Evolutionary conservation across 2,888 invertebrate genomes (phyloP), one percentile per base, ranked within the genome.

Genomic region (Tetheella fluctuosa): DNA sequence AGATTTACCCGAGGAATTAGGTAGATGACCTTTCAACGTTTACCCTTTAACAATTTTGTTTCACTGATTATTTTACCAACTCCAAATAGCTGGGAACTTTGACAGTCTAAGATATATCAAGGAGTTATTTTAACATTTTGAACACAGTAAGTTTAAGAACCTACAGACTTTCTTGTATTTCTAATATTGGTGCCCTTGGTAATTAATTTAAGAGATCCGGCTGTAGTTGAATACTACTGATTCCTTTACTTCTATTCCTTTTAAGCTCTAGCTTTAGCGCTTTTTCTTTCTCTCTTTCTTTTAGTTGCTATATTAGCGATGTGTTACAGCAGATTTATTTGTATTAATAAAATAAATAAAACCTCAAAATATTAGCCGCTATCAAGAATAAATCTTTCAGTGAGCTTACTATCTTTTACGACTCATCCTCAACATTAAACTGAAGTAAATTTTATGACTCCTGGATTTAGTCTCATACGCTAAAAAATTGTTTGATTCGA

Each of bases 321-420:
- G 13, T 34, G 10, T 2, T 13, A 34, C 13, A 34, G 34, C 6
- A 12, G 4, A 34, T 34, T 34, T 39, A 15, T 39, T 39, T 12
- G n/a, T n/a, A n/a, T n/a, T n/a, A n/a, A n/a, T n/a, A n/a, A n/a
- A n/a, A n/a, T n/a, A n/a, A n/a, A n/a, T n/a, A n/a, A n/a, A n/a
- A n/a, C n/a, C n/a, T n/a, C n/a, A n/a, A n/a, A n/a, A n/a, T n/a
- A n/a, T n/a, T n/a, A n/a, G n/a, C n/a, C n/a, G n/a, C n/a, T n/a
- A n/a, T n/a, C n/a, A n/a, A n/a, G 42, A 48, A 48, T 48, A 48
- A 20, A 48, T 48, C 7, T 48, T 48, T 48, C 20, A 48, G 20
- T 48, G 48, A 48, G 20, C 48, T 48, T 10, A 48, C 48, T 39
- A n/a, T 39, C n/a, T 39, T 48, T 48, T 48, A 48, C 20, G 48